A percentile compares a stretch with the other conserved stretches of the same genome.
phyloP scores from a whole-genome alignment of 2,797 vertebrate genomes.

The Mallotus villosus region DNA sequence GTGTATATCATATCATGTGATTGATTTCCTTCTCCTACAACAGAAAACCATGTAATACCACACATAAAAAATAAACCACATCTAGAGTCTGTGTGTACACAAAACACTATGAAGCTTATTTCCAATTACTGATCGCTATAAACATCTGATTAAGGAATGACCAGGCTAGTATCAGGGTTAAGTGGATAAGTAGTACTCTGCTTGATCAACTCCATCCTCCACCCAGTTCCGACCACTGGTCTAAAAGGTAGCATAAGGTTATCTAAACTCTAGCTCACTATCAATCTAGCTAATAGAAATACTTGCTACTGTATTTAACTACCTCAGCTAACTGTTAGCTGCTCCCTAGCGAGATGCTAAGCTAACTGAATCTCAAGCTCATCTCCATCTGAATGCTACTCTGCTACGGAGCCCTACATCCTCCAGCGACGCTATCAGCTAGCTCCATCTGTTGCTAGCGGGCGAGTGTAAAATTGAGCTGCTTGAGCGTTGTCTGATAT shows the following conservation, averaged over 20 bases:
- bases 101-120: conserved; percentile 48
- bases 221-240: neutral
- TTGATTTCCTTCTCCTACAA: conserved; percentile 37
- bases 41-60: too few relatives aligned
- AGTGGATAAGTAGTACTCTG: conserved; percentile 42
- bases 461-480: conserved; percentile 72
- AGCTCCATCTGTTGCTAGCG: conserved; percentile 70
- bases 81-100: conserved; percentile 37
- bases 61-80: neutral
- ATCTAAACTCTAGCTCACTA: neutral
- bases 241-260: neutral
- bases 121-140: conserved; percentile 68
- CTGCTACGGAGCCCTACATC: conserved; percentile 40
- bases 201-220: conserved; percentile 1
- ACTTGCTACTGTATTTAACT: too few relatives aligned
- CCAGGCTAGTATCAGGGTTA: conserved; percentile 55
- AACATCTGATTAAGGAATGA: conserved; percentile 62
- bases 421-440: conserved; percentile 63
- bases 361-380: conserved; percentile 25
- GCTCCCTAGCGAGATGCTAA: conserved; percentile 1
- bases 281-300: too few relatives aligned
- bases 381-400: conserved; percentile 34
- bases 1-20: conserved; percentile 58
- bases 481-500: conserved; percentile 67
- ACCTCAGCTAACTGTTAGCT: neutral